Evolutionary conservation across 1,140 invertebrate species (phyloP).

Genomic region (Chlorops oryzae): DNA sequence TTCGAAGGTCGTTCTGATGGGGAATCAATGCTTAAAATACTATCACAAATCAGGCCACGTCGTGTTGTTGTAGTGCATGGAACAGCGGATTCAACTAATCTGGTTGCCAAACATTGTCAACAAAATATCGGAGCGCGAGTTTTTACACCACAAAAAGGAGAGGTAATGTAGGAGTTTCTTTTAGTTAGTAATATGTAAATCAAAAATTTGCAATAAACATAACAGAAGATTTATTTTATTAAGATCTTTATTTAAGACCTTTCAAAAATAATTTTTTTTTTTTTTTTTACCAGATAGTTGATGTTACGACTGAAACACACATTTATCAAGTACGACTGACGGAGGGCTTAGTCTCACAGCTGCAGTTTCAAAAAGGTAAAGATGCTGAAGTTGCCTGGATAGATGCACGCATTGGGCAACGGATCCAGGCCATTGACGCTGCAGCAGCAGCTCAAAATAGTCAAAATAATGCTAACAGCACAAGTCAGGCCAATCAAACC

Average conservation of each 20-base stretch:
- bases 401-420: slow-evolving; percentile 64
- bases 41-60: slow-evolving; percentile 78
- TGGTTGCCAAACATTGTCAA: slow-evolving; percentile 58
- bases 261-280: slow-evolving; percentile 23
- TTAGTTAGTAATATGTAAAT: not conserved
- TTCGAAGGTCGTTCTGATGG: slow-evolving; percentile 98
- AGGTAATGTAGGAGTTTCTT: slow-evolving; percentile 48
- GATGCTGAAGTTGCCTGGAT: slow-evolving; percentile 92
- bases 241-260: not conserved
- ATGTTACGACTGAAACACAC: slow-evolving; percentile 95
- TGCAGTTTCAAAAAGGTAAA: slow-evolving; percentile 76
- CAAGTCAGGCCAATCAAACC: too few species aligned
- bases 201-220: not conserved
- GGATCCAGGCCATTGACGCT: slow-evolving; percentile 49
- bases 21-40: slow-evolving; percentile 89
- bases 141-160: slow-evolving; percentile 77
- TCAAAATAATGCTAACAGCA: slow-evolving; percentile 46
- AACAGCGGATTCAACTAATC: slow-evolving; percentile 54
- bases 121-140: slow-evolving; percentile 64
- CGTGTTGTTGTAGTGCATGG: slow-evolving; percentile 60
- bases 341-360: slow-evolving; percentile 82
- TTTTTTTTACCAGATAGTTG: slow-evolving; percentile 54
- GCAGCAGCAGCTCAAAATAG: slow-evolving; percentile 32
- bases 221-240: too few species aligned
- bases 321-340: slow-evolving; percentile 93